Percentiles rank a stretch among this genome's conserved stretches.
Evolutionary conservation across 1,140 invertebrate genomes (phyloP).

Genomic region (Bursaphelenchus mucronatus): DNA sequence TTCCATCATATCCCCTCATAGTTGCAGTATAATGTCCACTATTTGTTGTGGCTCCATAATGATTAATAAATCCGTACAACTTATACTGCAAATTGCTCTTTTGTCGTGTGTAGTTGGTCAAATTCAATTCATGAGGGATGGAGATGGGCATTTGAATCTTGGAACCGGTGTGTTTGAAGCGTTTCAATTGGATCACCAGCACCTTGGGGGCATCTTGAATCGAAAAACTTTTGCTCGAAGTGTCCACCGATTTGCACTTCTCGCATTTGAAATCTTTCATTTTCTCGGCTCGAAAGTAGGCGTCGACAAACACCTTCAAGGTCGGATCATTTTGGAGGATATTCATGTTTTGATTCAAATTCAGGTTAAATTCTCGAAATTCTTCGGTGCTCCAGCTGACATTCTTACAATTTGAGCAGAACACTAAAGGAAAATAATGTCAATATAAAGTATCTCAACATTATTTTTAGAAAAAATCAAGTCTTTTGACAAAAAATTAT

Average conservation of each 20-base stretch:
- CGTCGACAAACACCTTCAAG: constrained; percentile 18
- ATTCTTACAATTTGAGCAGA: constrained; percentile 25
- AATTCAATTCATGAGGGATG: constrained; percentile 2
- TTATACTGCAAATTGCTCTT: constrained; percentile 8
- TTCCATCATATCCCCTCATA: constrained; percentile 8
- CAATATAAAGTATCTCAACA: background rate
- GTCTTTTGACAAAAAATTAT: background rate
- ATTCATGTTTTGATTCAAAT: constrained; percentile 5
- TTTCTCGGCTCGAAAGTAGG: constrained; percentile 31
- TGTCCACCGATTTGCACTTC: constrained; percentile 16
- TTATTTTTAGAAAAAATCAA: too few relatives aligned
- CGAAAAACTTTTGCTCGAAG: background rate
- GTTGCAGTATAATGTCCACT: constrained; percentile 15
- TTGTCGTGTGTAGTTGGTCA: background rate
- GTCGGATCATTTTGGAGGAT: constrained; percentile 3
- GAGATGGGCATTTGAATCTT: background rate
- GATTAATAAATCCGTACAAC: constrained; percentile 12
- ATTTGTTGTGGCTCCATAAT: background rate
- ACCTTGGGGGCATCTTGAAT: constrained; percentile 33
- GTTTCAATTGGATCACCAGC: constrained; percentile 40
- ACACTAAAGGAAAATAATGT: constrained; percentile 14
- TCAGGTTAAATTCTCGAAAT: constrained; percentile 39
- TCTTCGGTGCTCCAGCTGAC: constrained; percentile 36
- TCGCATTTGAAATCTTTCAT: constrained; percentile 34
- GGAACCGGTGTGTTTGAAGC: constrained; percentile 19